A percentile compares a stretch with the other conserved stretches of the same genome.
These are phyloP conservation scores for Anguilla anguilla DNA, from an alignment of 2,797 vertebrate species.

Conservation along the genomic window DNA sequence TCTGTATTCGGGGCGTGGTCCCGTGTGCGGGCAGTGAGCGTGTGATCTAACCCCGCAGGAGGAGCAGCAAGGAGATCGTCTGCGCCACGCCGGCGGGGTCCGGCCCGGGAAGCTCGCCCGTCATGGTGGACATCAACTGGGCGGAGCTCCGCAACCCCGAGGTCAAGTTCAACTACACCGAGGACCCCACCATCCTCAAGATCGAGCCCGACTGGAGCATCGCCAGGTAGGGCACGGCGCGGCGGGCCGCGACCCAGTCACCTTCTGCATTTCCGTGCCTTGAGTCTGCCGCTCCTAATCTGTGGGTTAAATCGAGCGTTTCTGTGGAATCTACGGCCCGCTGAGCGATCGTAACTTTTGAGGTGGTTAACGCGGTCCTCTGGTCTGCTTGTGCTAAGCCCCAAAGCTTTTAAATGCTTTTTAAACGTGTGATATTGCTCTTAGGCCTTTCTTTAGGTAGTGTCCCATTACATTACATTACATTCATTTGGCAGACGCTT, in stretches of 20 bases:
- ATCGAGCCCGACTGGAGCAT: constrained; percentile 98
- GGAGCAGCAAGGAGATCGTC: constrained; percentile 86
- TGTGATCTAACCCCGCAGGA: constrained; percentile 67
- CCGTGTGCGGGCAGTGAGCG: neutral
- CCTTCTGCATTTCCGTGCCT: too few relatives aligned
- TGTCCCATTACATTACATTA: too few relatives aligned
- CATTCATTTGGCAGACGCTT: too few relatives aligned
- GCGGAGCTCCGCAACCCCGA: constrained; percentile 90
- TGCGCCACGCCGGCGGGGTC: constrained; percentile 87
- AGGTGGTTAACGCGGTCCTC: too few relatives aligned
- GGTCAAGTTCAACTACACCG: constrained; percentile 94
- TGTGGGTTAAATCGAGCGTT: too few relatives aligned
- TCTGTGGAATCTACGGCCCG: too few relatives aligned
- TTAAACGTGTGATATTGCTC: too few relatives aligned
- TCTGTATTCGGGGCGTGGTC: neutral
- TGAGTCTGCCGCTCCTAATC: too few relatives aligned
- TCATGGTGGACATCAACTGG: constrained; percentile 92
- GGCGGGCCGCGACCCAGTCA: neutral
- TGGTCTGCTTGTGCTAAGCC: too few relatives aligned
- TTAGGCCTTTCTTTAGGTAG: too few relatives aligned
- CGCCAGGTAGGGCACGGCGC: constrained; percentile 77
- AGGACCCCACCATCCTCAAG: constrained; percentile 91
- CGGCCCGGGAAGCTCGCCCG: constrained; percentile 75
- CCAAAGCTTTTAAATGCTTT: too few relatives aligned
- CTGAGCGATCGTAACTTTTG: too few relatives aligned